Conservation (phyloP, 2,113 vertebrate genomes). For the Paradisaea rubra region DNA sequence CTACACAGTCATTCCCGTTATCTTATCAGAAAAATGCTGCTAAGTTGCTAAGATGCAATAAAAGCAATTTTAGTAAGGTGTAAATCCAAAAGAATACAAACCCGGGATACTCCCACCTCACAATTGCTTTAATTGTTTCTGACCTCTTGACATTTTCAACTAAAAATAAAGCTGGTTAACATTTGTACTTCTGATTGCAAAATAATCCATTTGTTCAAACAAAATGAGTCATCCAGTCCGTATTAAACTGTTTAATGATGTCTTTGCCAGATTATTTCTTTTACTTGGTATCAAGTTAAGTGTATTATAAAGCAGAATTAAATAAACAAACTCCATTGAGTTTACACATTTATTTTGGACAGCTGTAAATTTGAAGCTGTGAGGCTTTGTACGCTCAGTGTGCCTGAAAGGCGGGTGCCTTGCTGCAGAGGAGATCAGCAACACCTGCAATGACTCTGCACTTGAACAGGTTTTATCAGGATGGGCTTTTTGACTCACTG, state of each 20-base stretch:
- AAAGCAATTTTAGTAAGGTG: constrained; percentile 62
- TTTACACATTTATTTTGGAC: not conserved
- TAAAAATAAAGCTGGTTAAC: constrained; percentile 68
- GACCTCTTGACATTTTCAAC: constrained; percentile 62
- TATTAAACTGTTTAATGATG: constrained; percentile 51
- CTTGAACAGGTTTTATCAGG: not conserved
- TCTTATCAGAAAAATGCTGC: constrained; percentile 65
- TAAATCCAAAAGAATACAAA: constrained; percentile 57
- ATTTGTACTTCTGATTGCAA: constrained; percentile 67
- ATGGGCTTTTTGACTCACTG: not conserved
- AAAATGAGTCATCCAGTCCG: constrained; percentile 42
- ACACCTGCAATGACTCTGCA: accelerated
- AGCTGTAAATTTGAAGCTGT: not conserved
- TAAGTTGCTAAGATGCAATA: constrained; percentile 53
- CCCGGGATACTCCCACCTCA: constrained; percentile 36
- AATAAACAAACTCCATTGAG: constrained; percentile 17
- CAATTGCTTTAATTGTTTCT: constrained; percentile 58
- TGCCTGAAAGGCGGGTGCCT: not conserved
- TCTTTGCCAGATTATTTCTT: constrained; percentile 51
- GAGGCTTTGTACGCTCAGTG: not conserved
- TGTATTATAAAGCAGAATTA: constrained; percentile 37
- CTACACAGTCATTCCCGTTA: constrained; percentile 43
- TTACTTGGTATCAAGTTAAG: constrained; percentile 45
- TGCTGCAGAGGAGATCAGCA: not conserved
- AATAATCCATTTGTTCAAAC: constrained; percentile 63